Conservation (phyloP, 2,888 invertebrate genomes). For the Heliconius charithonia region DNA sequence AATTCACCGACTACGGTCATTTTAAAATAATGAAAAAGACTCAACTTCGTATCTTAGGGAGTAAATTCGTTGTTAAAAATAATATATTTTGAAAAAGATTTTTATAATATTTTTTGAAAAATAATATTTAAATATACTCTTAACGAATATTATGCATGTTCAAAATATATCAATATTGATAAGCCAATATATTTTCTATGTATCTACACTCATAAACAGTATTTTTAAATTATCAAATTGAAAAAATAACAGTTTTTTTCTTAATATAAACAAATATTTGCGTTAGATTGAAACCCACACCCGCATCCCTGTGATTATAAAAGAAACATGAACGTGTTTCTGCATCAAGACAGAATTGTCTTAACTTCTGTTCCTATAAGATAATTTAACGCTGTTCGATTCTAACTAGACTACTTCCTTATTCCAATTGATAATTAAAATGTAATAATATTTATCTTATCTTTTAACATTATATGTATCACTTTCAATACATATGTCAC, state of each 20-base stretch:
- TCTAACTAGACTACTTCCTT: neutral
- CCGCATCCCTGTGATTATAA: neutral
- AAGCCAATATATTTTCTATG: neutral
- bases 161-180: neutral
- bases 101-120: neutral
- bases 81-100: constrained; percentile 3
- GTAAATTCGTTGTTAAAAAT: constrained; percentile 21
- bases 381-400: neutral
- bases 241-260: too few relatives aligned
- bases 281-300: neutral
- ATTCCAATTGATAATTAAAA: neutral
- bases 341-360: neutral
- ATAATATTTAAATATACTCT: neutral
- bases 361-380: neutral
- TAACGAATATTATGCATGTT: neutral
- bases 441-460: neutral
- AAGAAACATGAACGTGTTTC: neutral
- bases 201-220: neutral
- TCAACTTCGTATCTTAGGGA: constrained; percentile 26
- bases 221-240: neutral
- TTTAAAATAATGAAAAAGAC: constrained; percentile 55
- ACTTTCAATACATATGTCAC: neutral
- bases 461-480: neutral
- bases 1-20: constrained; percentile 63
- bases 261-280: neutral